These are phyloP conservation scores for Oppia nitens DNA, from an alignment of 1,140 invertebrate species.

Conservation along the genomic window DNA sequence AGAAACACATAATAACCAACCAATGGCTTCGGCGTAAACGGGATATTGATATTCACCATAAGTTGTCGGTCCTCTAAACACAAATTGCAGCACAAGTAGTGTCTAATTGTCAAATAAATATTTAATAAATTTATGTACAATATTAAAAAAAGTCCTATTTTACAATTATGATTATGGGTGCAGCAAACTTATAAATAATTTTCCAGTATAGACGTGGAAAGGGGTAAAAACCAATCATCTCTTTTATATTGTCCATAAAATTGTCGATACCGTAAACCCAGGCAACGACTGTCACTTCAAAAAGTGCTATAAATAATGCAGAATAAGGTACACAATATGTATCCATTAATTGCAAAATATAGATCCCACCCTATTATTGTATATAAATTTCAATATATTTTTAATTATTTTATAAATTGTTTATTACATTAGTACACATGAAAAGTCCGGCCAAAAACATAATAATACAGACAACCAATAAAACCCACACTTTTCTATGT, in stretches of 20 bases:
- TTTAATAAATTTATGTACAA: neutral
- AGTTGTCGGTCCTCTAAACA: neutral
- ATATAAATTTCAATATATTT: neutral
- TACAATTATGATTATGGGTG: constrained; percentile 52
- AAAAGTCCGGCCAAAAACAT: constrained; percentile 78
- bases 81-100: neutral
- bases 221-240: constrained; percentile 46
- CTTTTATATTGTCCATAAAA: constrained; percentile 49
- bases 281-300: constrained; percentile 28
- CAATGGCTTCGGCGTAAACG: constrained; percentile 38
- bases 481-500: constrained; percentile 74
- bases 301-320: constrained; percentile 48
- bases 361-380: constrained; percentile 80
- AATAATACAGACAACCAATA: constrained; percentile 70
- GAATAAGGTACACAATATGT: constrained; percentile 94
- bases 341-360: constrained; percentile 95
- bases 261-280: constrained; percentile 30
- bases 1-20: constrained; percentile 39
- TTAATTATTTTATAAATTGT: neutral
- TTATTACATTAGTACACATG: constrained; percentile 66
- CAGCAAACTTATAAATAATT: constrained; percentile 54
- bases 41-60: constrained; percentile 39
- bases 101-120: neutral
- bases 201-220: constrained; percentile 46
- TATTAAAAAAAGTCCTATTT: constrained; percentile 1